Evolutionary conservation across 1,140 invertebrate species (phyloP).

Genomic region (Tetragnatha versicolor): DNA sequence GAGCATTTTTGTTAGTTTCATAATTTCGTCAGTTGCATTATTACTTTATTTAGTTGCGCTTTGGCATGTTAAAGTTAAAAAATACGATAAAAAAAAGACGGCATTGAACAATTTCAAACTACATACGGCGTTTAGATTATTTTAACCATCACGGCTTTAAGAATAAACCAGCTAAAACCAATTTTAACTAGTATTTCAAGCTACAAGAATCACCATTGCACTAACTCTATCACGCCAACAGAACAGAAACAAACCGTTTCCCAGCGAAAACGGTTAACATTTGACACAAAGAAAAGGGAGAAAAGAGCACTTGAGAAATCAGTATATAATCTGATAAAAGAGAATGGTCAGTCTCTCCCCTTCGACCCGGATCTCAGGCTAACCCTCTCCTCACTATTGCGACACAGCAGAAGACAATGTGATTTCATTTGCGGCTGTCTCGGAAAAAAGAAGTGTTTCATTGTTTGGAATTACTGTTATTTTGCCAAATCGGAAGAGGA

Average conservation of each 20-base stretch:
- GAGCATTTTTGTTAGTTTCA: too few species aligned
- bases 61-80: not conserved
- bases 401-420: not conserved
- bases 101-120: not conserved
- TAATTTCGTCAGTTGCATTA: too few species aligned
- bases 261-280: conserved; percentile 42
- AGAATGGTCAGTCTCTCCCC: not conserved
- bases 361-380: conserved; percentile 24
- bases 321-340: not conserved
- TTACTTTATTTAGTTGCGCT: too few species aligned
- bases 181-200: not conserved
- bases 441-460: not conserved
- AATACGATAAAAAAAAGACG: not conserved
- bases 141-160: not conserved
- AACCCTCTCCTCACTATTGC: not conserved
- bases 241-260: conserved; percentile 41
- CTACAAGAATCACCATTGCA: not conserved
- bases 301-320: not conserved
- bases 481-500: not conserved
- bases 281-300: conserved; percentile 40
- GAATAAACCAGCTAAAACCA: not conserved
- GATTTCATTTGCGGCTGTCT: not conserved
- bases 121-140: not conserved
- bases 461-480: not conserved
- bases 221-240: not conserved